Evolutionary conservation across 2,113 vertebrate genomes (phyloP).

Genomic region (Actenoides lindsayi): DNA sequence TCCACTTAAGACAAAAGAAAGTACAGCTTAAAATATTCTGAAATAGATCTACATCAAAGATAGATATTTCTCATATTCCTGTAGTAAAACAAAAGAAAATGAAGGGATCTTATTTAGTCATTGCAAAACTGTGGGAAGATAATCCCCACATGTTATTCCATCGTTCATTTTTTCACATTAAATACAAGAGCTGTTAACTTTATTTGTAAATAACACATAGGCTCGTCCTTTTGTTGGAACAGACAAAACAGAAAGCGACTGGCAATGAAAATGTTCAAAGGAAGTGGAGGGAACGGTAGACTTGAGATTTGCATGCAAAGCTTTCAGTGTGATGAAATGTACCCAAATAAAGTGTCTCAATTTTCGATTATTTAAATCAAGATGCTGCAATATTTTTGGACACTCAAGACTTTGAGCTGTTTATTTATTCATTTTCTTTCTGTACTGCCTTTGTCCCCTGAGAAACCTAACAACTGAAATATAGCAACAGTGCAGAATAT

Average conservation of each 20-base stretch:
- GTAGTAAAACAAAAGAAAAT: background rate
- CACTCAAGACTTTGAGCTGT: constrained; percentile 54
- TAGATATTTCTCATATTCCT: background rate
- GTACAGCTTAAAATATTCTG: background rate
- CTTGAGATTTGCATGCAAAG: constrained; percentile 24
- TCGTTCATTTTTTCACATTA: background rate
- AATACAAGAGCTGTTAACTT: background rate
- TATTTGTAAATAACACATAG: background rate
- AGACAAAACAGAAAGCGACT: background rate
- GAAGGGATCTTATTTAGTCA: background rate
- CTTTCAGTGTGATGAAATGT: constrained; percentile 40
- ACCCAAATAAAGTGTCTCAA: constrained; percentile 56
- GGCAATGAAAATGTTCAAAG: background rate
- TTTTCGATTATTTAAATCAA: constrained; percentile 61
- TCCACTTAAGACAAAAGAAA: background rate
- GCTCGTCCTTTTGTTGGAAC: background rate
- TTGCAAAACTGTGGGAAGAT: background rate
- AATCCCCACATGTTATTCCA: background rate
- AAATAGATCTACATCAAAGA: background rate
- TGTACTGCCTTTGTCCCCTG: constrained; percentile 53
- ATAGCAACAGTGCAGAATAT: constrained; percentile 23
- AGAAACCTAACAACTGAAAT: constrained; percentile 66
- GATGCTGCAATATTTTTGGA: constrained; percentile 57
- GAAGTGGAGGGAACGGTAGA: background rate
- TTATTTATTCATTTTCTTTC: constrained; percentile 74